Base-by-base conservation (phyloP, 1,140 invertebrate genomes). In the Bicyclus anynana region DNA sequence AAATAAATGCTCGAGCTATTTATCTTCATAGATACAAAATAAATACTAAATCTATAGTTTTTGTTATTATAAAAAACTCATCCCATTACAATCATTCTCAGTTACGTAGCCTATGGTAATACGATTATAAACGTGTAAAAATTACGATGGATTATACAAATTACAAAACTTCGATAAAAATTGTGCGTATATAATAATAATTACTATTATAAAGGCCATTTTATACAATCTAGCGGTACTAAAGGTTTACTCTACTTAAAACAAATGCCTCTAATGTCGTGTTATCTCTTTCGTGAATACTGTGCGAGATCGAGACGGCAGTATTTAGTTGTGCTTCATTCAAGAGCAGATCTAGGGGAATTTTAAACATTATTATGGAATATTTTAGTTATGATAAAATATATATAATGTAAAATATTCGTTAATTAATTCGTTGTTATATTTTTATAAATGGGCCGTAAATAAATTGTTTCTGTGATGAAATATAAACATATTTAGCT, bases 81-180 rank as follows among this genome's bases (percentile, higher is more conserved):
- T 47, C 9, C 17, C 55, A n/a, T 33, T 50, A 44, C 35, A 50
- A 38, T 52, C 29, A 57, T 44, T 44, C n/a, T n/a, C 13, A 33
- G 29, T 59, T 49, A 16, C 20, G 10, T 54, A 60, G 46, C 52
- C 58, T 60, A 60, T 54, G 51, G 58, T 60, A 60, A 60, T 60
- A 60, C 52, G 58, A 60, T 59, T 67, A 70, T 56, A 71, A 71
- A 63, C 20, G 64, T 73, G 67, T 72, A 72, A 72, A 72, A 69
- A 61, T 68, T 71, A 68, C 56, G 54, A 44, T 66, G 40, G 63
- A 51, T 59, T 53, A 51, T 69, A 63, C 53, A 35, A 23, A 23
- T 23, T 23, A 23, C 23, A 59, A 53, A 68, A 72, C 58, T 13
- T 56, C 53, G 57, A 56, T 57, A 59, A 73, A 72, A 72, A 65